Evolutionary conservation across 1,140 invertebrate species (phyloP).

Genomic region (Argopecten irradians): DNA sequence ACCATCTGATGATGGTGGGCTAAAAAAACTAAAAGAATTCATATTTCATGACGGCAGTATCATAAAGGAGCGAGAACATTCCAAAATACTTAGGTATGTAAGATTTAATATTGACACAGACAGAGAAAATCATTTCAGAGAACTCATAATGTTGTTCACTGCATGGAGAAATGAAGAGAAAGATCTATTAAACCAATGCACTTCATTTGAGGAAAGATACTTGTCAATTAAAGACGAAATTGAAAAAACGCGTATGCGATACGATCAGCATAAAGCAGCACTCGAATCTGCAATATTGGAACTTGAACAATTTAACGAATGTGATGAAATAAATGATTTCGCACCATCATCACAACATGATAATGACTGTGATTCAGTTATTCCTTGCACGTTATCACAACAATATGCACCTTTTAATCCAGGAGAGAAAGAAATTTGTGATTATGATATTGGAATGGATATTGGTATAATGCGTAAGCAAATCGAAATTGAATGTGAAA

Average conservation of each 20-base stretch:
- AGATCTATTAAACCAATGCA: neutral
- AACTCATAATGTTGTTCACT: constrained; percentile 38
- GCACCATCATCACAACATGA: neutral
- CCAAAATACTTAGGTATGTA: too few relatives aligned
- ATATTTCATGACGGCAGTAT: too few relatives aligned
- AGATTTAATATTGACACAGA: too few relatives aligned
- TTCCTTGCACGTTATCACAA: neutral
- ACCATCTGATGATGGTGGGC: too few relatives aligned
- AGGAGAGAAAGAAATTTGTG: neutral
- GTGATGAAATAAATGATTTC: neutral
- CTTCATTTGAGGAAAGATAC: constrained; percentile 19
- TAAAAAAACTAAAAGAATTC: too few relatives aligned
- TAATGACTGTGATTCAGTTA: neutral
- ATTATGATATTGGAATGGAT: constrained; percentile 24
- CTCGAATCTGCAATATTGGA: neutral
- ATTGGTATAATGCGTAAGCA: neutral
- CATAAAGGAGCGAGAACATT: too few relatives aligned
- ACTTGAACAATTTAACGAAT: neutral
- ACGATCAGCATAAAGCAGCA: neutral
- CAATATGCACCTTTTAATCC: neutral
- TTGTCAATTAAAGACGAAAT: neutral
- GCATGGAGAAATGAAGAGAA: constrained; percentile 30
- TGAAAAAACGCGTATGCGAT: neutral
- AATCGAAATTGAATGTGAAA: neutral
- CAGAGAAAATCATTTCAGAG: constrained; percentile 43